Evolutionary conservation across 2,797 vertebrate species (phyloP).

Genomic region (Chelmon rostratus): DNA sequence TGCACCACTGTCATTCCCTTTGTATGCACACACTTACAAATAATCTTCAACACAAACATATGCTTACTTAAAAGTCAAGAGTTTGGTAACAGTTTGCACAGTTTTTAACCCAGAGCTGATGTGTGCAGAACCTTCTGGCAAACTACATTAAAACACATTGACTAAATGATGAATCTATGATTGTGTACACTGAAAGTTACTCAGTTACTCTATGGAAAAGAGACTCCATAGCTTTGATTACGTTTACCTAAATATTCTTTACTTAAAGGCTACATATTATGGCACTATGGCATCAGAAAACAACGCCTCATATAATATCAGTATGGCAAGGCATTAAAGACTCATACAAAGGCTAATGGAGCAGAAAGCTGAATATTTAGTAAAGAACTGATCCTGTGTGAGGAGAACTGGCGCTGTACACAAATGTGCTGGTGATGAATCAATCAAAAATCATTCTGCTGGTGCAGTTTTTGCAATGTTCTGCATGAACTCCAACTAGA

Average conservation of each 20-base stretch:
- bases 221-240: conserved; percentile 1
- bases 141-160: not conserved
- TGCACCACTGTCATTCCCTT: not conserved
- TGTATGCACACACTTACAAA: not conserved
- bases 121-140: not conserved
- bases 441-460: not conserved
- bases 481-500: not conserved
- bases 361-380: not conserved
- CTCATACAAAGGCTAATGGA: not conserved
- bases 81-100: not conserved
- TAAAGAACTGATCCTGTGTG: not conserved
- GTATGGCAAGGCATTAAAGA: not conserved
- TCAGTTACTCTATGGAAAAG: not conserved
- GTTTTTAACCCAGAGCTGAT: not conserved
- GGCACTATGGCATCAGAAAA: conserved; percentile 10
- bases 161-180: not conserved
- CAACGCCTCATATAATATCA: not conserved
- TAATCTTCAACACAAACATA: not conserved
- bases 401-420: not conserved
- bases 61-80: not conserved
- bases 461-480: not conserved
- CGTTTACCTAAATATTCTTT: conserved; percentile 17
- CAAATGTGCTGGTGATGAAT: not conserved
- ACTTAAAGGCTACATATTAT: conserved; percentile 20
- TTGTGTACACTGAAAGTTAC: not conserved